phyloP scores from a whole-genome alignment of 2,888 invertebrate species.

The Deroplatys truncata region DNA sequence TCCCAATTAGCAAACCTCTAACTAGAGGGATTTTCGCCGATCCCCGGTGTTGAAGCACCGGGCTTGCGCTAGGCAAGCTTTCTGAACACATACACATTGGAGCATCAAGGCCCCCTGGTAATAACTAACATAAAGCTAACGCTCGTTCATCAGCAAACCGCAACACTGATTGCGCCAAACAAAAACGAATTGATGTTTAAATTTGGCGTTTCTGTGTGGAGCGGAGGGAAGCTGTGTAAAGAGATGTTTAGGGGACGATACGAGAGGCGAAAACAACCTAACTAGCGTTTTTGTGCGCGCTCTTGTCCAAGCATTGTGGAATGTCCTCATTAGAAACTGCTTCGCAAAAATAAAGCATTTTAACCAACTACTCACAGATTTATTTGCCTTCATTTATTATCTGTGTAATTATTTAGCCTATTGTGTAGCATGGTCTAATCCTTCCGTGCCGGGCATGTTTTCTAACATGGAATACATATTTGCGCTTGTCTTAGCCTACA shows the following conservation, averaged over 20 bases:
- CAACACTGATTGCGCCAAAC: constrained; percentile 28
- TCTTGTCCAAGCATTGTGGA: neutral
- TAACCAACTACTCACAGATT: no score
- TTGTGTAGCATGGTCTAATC: no score
- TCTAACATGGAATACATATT: no score
- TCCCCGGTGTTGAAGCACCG: neutral
- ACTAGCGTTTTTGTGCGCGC: neutral
- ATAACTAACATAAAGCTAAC: constrained; percentile 16
- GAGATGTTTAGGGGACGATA: neutral
- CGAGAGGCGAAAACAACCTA: neutral
- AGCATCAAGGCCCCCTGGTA: neutral
- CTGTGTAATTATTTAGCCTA: no score
- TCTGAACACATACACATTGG: neutral
- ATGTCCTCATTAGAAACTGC: neutral
- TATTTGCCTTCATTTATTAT: no score
- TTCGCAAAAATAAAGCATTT: neutral
- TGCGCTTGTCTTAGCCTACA: no score
- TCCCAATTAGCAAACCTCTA: constrained; percentile 12
- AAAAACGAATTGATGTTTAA: constrained; percentile 23
- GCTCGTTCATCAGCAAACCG: constrained; percentile 22
- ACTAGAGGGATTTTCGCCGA: constrained; percentile 12
- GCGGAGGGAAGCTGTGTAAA: neutral
- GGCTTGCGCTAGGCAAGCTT: neutral
- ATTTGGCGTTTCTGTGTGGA: constrained; percentile 14
- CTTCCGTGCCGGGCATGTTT: no score